Base-by-base conservation (phyloP, 2,113 vertebrate genomes). In the Grammomys surdaster region DNA sequence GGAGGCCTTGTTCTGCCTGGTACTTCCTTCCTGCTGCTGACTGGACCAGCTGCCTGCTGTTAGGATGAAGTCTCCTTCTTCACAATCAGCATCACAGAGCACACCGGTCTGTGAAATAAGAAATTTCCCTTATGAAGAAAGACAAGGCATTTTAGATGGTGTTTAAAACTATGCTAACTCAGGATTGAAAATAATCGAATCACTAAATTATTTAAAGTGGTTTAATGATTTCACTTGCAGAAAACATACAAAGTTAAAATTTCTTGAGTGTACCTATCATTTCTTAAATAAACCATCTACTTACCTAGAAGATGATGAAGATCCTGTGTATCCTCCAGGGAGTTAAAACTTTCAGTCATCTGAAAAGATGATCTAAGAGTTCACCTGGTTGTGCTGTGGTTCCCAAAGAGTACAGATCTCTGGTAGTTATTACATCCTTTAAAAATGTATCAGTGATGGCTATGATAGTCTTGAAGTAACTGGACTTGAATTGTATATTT, bases 311-410 rank as follows among this genome's bases (percentile, higher is more conserved):
- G 26, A 33, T 2, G 4, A 33, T 48, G 26, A 43, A 31, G 8
- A 48, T 48, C 16, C 43, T 7, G 2, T 10, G 16, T 1, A 67
- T 33, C 26, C 40, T 46, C 75, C 26, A 73, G 20, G 11, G 70
- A 73, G 65, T 54, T 67, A n/a, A 75, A 97, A 89, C 3, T 77
- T 31, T 65, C 28, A 73, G 13, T 82, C 48, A 76, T 58, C 14
- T 26, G 13, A 82, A 93, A 89, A 82, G 11, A 51, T 54, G 28
- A 65, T 96, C 43, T 89, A 31, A 69, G 89, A 70, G 26, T 82
- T 92, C 56, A n/a, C 36, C 8, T 77, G 17, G 51, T 65, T 24
- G 5, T 40, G 33, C 43, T 22, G 12, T 8, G 48, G 12, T 81
- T 22, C 75, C 76, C 3, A 65, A 89, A 6, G 12, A 33, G 19